These are phyloP conservation scores for Nomada ferruginata DNA, from an alignment of 2,888 invertebrate species.

Conservation along the genomic window DNA sequence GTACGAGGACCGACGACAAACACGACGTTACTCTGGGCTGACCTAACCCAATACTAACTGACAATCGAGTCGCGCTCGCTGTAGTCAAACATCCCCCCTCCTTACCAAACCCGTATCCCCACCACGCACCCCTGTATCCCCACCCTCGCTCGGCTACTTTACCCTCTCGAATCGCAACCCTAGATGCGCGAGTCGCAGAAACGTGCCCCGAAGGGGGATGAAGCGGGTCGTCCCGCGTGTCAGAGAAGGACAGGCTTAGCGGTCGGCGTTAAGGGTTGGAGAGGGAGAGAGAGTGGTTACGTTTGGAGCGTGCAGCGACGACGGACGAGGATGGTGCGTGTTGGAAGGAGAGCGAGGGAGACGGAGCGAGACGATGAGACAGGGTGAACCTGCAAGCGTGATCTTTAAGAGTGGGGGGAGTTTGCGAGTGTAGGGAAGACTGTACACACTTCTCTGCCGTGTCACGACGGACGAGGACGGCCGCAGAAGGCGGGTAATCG, in stretches of 20 bases:
- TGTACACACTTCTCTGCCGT: conserved; percentile 39
- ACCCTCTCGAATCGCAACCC: conserved; percentile 73
- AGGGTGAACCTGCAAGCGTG: conserved; percentile 71
- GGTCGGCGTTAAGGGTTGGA: conserved; percentile 13
- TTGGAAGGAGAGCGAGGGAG: conserved; percentile 19
- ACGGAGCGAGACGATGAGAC: conserved; percentile 38
- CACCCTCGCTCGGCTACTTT: conserved; percentile 52
- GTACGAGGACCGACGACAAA: conserved; percentile 65
- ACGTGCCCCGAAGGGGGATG: conserved; percentile 52
- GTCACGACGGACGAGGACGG: conserved; percentile 37
- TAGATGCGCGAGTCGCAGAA: conserved; percentile 72
- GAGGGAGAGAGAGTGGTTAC: conserved; percentile 37
- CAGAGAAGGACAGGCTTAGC: conserved; percentile 2
- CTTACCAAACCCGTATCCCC: conserved; percentile 56
- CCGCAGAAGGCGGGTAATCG: conserved; percentile 59
- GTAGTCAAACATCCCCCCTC: conserved; percentile 81
- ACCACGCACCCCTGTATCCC: conserved; percentile 54
- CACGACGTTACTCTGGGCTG: conserved; percentile 82
- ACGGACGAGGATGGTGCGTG: conserved; percentile 4
- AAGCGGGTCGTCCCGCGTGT: conserved; percentile 14
- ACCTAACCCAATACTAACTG: conserved; percentile 88
- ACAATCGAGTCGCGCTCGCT: conserved; percentile 83
- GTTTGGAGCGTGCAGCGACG: background rate
- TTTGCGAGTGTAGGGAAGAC: conserved; percentile 36
- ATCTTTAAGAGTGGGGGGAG: conserved; percentile 66